A percentile compares a stretch with the other conserved stretches of the same genome.
These are phyloP conservation scores for Papilio glaucus DNA, from an alignment of 1,140 invertebrate species.

Conservation along the genomic window DNA sequence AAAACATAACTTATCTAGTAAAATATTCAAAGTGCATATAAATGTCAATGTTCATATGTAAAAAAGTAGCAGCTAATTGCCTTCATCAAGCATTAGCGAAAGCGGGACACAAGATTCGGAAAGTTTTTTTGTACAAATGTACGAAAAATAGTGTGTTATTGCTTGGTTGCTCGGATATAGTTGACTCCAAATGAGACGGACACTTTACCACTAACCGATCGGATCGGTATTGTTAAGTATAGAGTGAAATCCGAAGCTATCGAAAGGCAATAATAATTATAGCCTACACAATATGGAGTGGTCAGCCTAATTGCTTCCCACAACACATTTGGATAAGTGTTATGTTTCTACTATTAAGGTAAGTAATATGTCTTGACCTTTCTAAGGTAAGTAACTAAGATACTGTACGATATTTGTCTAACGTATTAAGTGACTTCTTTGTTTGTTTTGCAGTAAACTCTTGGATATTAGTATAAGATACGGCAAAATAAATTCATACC, in stretches of 20 bases:
- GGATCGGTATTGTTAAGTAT: background rate
- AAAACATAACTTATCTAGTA: too few relatives aligned
- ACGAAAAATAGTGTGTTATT: background rate
- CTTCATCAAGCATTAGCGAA: too few relatives aligned
- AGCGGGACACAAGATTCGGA: too few relatives aligned
- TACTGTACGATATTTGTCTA: too few relatives aligned
- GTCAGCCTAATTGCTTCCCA: background rate
- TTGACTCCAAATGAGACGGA: background rate
- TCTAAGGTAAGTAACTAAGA: background rate
- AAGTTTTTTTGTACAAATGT: too few relatives aligned
- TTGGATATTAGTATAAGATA: too few relatives aligned
- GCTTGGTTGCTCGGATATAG: background rate
- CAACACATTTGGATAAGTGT: background rate
- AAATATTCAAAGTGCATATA: too few relatives aligned
- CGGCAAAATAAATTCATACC: too few relatives aligned
- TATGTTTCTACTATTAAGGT: background rate
- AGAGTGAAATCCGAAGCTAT: background rate
- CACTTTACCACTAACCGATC: background rate
- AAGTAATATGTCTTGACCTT: background rate
- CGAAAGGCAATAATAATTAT: background rate
- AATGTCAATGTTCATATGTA: too few relatives aligned
- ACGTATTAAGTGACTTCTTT: too few relatives aligned
- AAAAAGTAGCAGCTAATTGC: too few relatives aligned
- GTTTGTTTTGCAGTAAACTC: too few relatives aligned
- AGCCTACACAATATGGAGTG: background rate